Percentiles rank a stretch among this genome's conserved stretches.
These are phyloP conservation scores for Olivierus martensii DNA, from an alignment of 1,140 invertebrate species.

Conservation along the genomic window DNA sequence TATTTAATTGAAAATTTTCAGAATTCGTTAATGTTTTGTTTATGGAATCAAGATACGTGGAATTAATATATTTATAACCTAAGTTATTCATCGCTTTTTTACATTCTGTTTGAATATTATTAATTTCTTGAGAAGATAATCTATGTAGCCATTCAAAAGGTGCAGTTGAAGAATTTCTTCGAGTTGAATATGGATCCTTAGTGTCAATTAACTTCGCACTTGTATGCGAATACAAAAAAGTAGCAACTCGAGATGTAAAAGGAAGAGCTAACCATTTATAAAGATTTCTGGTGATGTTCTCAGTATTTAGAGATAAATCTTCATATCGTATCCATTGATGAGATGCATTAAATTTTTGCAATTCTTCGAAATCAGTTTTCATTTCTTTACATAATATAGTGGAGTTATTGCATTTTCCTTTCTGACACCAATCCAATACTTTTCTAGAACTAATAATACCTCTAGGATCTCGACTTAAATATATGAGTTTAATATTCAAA, in stretches of 20 bases:
- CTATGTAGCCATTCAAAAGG: slow-evolving; percentile 7
- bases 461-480: slow-evolving; percentile 67
- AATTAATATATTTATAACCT: slow-evolving; percentile 6
- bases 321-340: slow-evolving; percentile 51
- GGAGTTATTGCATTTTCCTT: slow-evolving; percentile 64
- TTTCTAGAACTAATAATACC: slow-evolving; percentile 70
- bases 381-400: slow-evolving; percentile 61
- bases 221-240: slow-evolving; percentile 19
- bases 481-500: slow-evolving; percentile 45
- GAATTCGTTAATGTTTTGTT: too few species aligned
- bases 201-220: slow-evolving; percentile 1
- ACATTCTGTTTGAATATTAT: slow-evolving; percentile 6
- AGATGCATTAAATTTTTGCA: slow-evolving; percentile 50
- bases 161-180: slow-evolving; percentile 10
- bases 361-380: slow-evolving; percentile 49
- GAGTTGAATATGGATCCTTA: slow-evolving; percentile 15
- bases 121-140: not conserved
- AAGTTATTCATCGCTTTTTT: slow-evolving; percentile 1
- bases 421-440: slow-evolving; percentile 70
- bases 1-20: too few species aligned
- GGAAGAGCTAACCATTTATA: slow-evolving; percentile 56
- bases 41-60: not conserved
- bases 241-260: slow-evolving; percentile 6
- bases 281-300: slow-evolving; percentile 49
- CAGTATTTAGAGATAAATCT: slow-evolving; percentile 62